Percentiles rank a stretch among this genome's conserved stretches.
These are phyloP conservation scores for Lissocephala sabroskyi DNA, from an alignment of 2,888 invertebrate species.

Conservation along the genomic window DNA sequence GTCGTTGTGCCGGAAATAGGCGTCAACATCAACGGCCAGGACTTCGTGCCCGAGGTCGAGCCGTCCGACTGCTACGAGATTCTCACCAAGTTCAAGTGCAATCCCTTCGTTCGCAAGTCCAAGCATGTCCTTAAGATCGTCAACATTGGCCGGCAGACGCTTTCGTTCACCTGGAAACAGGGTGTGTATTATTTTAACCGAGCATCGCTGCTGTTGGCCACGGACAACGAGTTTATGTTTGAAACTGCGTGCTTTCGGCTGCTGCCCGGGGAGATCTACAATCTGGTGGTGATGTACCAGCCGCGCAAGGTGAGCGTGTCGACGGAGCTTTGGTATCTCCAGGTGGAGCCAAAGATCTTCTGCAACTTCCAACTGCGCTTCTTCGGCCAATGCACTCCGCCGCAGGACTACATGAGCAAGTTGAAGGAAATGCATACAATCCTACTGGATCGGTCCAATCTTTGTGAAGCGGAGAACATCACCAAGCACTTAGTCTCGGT, in stretches of 20 bases:
- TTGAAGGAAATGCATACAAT: constrained; percentile 30
- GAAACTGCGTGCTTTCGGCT: constrained; percentile 52
- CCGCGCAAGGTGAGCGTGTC: constrained; percentile 50
- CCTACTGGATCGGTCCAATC: constrained; percentile 28
- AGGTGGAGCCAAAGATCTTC: constrained; percentile 53
- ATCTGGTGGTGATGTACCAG: constrained; percentile 51
- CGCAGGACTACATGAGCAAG: constrained; percentile 41
- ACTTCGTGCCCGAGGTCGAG: constrained; percentile 20
- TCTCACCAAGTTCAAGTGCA: constrained; percentile 37
- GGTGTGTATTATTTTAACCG: constrained; percentile 48
- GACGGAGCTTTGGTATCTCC: constrained; percentile 52
- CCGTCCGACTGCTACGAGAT: constrained; percentile 30
- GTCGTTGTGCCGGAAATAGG: constrained; percentile 33
- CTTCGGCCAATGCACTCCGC: constrained; percentile 46
- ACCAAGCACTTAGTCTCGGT: constrained; percentile 29
- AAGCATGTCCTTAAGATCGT: constrained; percentile 43
- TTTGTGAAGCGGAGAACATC: constrained; percentile 13
- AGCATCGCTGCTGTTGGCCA: constrained; percentile 32
- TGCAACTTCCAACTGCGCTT: constrained; percentile 46
- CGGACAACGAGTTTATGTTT: constrained; percentile 56
- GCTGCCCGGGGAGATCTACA: constrained; percentile 29
- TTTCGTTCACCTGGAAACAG: constrained; percentile 53
- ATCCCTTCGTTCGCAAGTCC: constrained; percentile 39
- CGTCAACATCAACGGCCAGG: constrained; percentile 49
- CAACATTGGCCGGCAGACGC: constrained; percentile 50